These are phyloP conservation scores for Nansenia antarctica DNA, from an alignment of 2,113 vertebrate species.

Conservation along the genomic window DNA sequence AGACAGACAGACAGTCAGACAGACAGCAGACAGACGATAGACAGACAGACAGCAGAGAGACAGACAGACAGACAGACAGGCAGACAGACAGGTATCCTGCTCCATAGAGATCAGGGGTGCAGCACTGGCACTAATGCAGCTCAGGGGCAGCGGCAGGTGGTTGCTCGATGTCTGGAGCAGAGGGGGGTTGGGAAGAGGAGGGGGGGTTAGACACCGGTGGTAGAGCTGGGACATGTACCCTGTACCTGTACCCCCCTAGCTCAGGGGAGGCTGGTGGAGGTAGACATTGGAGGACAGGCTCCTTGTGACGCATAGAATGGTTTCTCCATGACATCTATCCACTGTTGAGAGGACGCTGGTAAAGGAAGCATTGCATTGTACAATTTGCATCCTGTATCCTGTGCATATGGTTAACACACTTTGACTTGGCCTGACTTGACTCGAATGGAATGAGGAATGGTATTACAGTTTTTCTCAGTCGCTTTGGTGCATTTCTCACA, in stretches of 20 bases:
- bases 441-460: too few relatives aligned
- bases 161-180: constrained; percentile 49
- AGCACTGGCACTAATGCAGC: constrained; percentile 36
- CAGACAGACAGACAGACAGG: background rate
- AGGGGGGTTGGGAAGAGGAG: constrained; percentile 46
- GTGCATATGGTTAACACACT: too few relatives aligned
- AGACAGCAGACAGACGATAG: constrained; percentile 44
- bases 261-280: too few relatives aligned
- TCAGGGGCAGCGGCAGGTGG: constrained; percentile 6
- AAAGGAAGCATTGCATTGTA: too few relatives aligned
- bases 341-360: too few relatives aligned
- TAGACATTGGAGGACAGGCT: too few relatives aligned
- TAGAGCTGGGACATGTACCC: constrained; percentile 56
- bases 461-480: too few relatives aligned
- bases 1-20: constrained; percentile 20
- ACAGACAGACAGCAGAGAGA: constrained; percentile 12
- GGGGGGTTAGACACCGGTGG: constrained; percentile 33
- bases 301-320: too few relatives aligned
- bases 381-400: too few relatives aligned
- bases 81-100: background rate
- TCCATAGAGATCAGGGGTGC: background rate
- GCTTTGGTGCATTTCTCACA: too few relatives aligned
- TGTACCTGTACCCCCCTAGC: constrained; percentile 22
- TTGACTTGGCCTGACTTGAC: too few relatives aligned
- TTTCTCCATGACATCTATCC: too few relatives aligned